phyloP scores from a whole-genome alignment of 2,797 vertebrate species.

The Fistularia tabacaria region DNA sequence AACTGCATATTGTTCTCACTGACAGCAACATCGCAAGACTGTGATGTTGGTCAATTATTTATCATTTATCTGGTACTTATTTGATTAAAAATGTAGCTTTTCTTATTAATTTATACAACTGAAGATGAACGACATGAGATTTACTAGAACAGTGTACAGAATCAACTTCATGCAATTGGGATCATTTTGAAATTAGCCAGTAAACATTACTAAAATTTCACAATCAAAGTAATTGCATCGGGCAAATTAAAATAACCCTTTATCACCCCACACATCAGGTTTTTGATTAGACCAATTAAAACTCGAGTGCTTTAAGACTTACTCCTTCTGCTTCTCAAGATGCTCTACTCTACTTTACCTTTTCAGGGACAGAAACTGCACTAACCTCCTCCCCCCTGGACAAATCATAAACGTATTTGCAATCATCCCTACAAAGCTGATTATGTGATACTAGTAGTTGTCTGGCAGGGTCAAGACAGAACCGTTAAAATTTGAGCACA shows the following conservation, averaged over 20 bases:
- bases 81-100: constrained; percentile 57
- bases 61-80: constrained; percentile 56
- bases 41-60: constrained; percentile 54
- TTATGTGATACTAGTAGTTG: no score
- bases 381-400: no score
- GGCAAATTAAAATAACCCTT: constrained; percentile 62
- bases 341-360: constrained; percentile 17
- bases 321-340: constrained; percentile 15
- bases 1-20: constrained; percentile 44
- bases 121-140: constrained; percentile 31
- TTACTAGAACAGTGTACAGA: not conserved
- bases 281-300: constrained; percentile 73
- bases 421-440: no score
- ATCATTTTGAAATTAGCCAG: constrained; percentile 55
- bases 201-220: constrained; percentile 58
- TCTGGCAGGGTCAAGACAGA: no score
- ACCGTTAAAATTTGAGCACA: no score
- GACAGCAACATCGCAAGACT: constrained; percentile 46
- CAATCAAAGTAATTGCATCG: constrained; percentile 61
- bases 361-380: constrained; percentile 6
- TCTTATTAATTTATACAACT: constrained; percentile 49
- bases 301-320: constrained; percentile 51
- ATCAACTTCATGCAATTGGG: constrained; percentile 27
- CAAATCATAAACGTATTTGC: no score
- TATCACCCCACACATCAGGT: constrained; percentile 60